A percentile compares a stretch with the other conserved stretches of the same genome.
Evolutionary conservation across 2,797 vertebrate genomes (phyloP).

Genomic region (Natrix natrix): DNA sequence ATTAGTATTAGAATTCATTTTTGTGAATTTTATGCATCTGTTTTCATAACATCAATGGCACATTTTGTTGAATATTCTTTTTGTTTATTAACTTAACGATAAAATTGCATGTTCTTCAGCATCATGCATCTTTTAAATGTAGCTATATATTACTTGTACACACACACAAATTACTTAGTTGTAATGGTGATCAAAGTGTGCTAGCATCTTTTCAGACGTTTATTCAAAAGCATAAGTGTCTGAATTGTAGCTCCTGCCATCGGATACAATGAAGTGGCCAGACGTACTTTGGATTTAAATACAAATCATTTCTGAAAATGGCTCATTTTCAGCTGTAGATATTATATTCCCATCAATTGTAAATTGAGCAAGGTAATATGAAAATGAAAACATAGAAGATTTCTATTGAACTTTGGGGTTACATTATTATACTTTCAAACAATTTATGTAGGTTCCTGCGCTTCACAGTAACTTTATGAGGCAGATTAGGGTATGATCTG

Average conservation of each 20-base stretch:
- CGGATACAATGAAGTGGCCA: not conserved
- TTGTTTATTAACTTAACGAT: conserved; percentile 7
- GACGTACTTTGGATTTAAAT: not conserved
- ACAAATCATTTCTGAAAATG: not conserved
- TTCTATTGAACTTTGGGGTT: not conserved
- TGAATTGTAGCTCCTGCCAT: not conserved
- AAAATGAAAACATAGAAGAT: not conserved
- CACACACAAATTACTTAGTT: not conserved
- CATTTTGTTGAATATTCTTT: not conserved
- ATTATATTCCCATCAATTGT: not conserved
- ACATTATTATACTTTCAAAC: not conserved
- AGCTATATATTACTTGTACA: not conserved
- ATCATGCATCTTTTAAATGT: not conserved
- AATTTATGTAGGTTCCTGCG: not conserved
- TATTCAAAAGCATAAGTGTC: not conserved
- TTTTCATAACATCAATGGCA: not conserved
- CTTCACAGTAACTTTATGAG: not conserved
- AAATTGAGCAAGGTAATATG: not conserved
- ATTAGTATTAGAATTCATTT: not conserved
- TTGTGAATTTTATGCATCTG: not conserved
- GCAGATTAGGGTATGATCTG: not conserved
- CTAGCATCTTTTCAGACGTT: not conserved
- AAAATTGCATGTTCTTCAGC: not conserved
- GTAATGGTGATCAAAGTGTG: not conserved
- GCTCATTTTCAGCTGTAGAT: not conserved